Percentiles rank a stretch among this genome's conserved stretches.
These are phyloP conservation scores for Chaitophorus viminalis DNA, from an alignment of 2,888 invertebrate species.

Conservation along the genomic window DNA sequence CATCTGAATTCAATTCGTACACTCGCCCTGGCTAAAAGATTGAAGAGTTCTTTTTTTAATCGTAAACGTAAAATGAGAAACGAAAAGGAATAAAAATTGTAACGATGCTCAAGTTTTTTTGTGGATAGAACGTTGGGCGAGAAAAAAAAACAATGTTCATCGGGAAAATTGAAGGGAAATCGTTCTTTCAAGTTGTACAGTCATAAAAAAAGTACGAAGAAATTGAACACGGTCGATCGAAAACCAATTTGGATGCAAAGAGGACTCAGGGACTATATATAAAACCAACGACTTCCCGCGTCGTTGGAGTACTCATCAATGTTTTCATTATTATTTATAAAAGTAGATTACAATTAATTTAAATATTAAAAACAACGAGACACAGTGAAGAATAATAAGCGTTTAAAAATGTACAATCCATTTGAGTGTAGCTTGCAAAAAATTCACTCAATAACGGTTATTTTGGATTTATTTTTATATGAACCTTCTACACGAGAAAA, in stretches of 20 bases:
- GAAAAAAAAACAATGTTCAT: slow-evolving; percentile 51
- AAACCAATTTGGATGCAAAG: slow-evolving; percentile 58
- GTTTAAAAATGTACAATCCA: not conserved
- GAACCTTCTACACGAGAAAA: too few relatives aligned
- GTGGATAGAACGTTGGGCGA: not conserved
- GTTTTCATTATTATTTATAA: not conserved
- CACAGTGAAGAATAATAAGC: not conserved
- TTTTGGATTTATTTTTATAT: slow-evolving; percentile 60
- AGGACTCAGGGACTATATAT: slow-evolving; percentile 15
- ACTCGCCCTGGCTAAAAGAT: not conserved
- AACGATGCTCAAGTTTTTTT: slow-evolving; percentile 15
- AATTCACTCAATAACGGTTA: slow-evolving; percentile 62
- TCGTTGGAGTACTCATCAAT: slow-evolving; percentile 2
- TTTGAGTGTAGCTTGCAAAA: not conserved
- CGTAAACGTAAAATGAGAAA: not conserved
- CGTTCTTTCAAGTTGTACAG: slow-evolving; percentile 33
- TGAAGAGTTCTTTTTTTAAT: slow-evolving; percentile 22
- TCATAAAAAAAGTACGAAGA: slow-evolving; percentile 33
- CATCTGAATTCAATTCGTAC: slow-evolving; percentile 28
- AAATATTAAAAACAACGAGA: not conserved
- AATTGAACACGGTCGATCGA: slow-evolving; percentile 53
- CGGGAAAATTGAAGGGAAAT: slow-evolving; percentile 49
- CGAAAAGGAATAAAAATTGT: slow-evolving; percentile 20
- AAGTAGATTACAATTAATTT: not conserved
- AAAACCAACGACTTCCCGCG: not conserved